Evolutionary conservation across 2,888 invertebrate species (phyloP).

Genomic region (Eupelmus urozonus): DNA sequence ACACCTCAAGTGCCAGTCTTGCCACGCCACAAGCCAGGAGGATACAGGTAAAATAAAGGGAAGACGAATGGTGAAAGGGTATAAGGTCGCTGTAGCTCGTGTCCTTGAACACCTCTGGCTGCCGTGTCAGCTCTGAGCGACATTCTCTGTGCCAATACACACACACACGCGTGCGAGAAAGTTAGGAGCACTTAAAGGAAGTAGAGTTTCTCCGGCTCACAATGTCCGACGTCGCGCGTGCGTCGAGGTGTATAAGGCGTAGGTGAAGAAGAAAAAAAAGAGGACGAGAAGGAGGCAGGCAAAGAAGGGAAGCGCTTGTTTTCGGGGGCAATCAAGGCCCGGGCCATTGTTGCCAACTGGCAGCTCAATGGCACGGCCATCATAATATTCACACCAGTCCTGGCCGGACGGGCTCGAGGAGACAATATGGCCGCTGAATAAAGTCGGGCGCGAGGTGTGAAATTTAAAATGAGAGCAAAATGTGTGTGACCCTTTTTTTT

Average conservation of each 20-base stretch:
- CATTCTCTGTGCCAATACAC: too few species aligned
- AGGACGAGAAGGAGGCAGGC: conserved; percentile 1
- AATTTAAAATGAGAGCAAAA: conserved; percentile 57
- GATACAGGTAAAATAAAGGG: conserved; percentile 9
- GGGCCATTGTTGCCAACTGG: conserved; percentile 62
- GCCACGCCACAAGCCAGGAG: too few species aligned
- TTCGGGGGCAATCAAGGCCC: conserved; percentile 42
- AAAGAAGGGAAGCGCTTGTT: conserved; percentile 27
- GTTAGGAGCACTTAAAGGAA: conserved; percentile 11
- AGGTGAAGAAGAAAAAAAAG: neutral
- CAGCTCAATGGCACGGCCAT: conserved; percentile 75
- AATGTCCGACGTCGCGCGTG: conserved; percentile 20
- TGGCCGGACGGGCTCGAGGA: conserved; percentile 15
- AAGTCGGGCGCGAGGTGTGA: conserved; percentile 63
- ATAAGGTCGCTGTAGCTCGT: neutral
- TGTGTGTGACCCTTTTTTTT: conserved; percentile 14
- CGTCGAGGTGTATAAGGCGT: neutral
- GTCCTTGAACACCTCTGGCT: conserved; percentile 2
- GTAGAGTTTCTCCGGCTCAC: neutral
- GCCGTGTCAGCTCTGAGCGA: too few species aligned
- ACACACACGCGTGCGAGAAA: too few species aligned
- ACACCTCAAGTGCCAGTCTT: neutral
- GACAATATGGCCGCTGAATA: conserved; percentile 62
- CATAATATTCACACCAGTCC: conserved; percentile 76
- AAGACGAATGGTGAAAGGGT: conserved; percentile 20